Base-by-base conservation (phyloP, 2,888 invertebrate genomes). In the Pseudococcus jackbeardsleyi region DNA sequence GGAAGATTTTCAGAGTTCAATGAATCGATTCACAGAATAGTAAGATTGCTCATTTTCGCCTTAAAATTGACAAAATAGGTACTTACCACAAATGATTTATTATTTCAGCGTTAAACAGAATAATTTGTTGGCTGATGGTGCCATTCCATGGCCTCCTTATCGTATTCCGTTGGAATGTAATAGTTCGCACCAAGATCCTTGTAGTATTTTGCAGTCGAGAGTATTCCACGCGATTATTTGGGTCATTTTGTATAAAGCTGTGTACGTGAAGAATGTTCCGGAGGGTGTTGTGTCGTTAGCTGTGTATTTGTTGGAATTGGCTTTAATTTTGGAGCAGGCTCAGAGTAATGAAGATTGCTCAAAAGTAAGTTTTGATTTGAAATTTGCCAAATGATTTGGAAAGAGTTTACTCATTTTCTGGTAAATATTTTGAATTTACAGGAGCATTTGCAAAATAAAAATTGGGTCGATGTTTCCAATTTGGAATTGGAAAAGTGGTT, bases 1-100 rank as follows among this genome's bases (percentile, higher is more conserved):
- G 85, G 93, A 96, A 89, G 98, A 99, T 92, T 98, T 97, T 92
- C 98, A 99, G 92, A 95, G 95, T 11, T 96, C 98, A n/a, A 95
- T 98, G 95, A 98, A 99, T 92, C 93, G 98, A 96, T 97, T 89
- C n/a, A 88, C 86, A 15, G 39, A 84, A 33, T 89, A 68, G 89
- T 89, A 89, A 19, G 89, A 46, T 5, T 11, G 12, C 1, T 7
- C 4, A 46, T 46, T 5, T 46, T 46, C 6, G 12, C 46, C 9
- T 3, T 8, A 46, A 46, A 46, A 11, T 46, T 46, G 2, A 5
- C 6, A 8, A 46, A 46, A 46, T 12, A 46, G 9, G 9, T 46
- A 11, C 12, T 12, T 46, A 46, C 3, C 26, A 3, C 26, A 3
- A 5, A 46, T 46, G 46, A 46, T 33, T 33, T 33, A 46, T 11